These are phyloP conservation scores for Rallus crepitans DNA, from an alignment of 2,797 vertebrate species.

Conservation along the genomic window DNA sequence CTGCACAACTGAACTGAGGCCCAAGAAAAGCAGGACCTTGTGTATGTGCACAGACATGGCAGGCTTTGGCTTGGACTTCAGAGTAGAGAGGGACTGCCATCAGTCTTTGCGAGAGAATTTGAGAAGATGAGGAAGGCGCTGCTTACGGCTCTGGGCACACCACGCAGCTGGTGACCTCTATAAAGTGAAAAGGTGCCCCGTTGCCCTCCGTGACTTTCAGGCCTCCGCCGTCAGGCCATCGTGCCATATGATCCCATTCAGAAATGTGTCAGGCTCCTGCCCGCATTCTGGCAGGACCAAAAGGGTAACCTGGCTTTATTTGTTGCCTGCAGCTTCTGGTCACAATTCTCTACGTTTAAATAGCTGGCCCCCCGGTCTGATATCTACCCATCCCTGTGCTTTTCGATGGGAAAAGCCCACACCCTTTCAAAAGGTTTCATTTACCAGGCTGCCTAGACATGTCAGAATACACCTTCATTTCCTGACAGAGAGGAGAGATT, in stretches of 20 bases:
- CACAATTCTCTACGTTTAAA: neutral
- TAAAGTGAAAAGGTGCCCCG: neutral
- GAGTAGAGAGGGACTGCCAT: neutral
- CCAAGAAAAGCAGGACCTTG: neutral
- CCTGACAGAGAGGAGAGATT: neutral
- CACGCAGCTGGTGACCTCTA: neutral
- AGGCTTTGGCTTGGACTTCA: neutral
- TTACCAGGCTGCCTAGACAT: neutral
- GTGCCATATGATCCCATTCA: neutral
- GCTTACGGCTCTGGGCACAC: neutral
- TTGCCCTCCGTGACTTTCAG: neutral
- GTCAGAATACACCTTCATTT: neutral
- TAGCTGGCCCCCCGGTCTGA: neutral
- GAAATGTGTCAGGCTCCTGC: constrained; percentile 13
- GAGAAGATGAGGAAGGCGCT: neutral
- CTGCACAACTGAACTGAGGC: accelerated
- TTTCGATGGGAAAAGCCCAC: neutral
- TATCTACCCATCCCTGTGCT: neutral
- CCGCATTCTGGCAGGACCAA: constrained; percentile 16
- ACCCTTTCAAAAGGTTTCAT: neutral
- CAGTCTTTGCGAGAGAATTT: neutral
- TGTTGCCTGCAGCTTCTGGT: neutral
- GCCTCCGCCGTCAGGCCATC: neutral
- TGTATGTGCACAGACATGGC: accelerated
- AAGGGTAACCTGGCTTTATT: constrained; percentile 16